Evolutionary conservation across 1,140 invertebrate genomes (phyloP), one percentile per base, ranked within the genome.

Genomic region (Mercenaria mercenaria): DNA sequence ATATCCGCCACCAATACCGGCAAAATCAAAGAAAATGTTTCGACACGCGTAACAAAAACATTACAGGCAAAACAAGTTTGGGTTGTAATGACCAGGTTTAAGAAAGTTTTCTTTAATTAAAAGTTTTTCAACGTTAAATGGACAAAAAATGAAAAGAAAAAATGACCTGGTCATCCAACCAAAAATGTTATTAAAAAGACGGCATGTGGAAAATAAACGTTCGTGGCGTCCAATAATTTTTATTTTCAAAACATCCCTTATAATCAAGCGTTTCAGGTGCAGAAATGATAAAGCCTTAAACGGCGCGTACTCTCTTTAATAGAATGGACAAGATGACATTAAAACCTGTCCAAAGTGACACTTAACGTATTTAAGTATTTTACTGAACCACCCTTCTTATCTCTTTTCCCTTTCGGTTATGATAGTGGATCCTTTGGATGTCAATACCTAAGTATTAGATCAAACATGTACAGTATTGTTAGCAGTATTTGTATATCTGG

Each of bases 391-490:
- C 34, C 4, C 3, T 37, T 15, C 29, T 72, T 72, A 72, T 72
- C 67, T 32, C 37, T 1, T 37, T 72, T 15, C 34, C 37, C 4
- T 72, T 72, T 10, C 26, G 6, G 8, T 29, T 72, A 20, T 39
- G 34, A 72, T 72, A 64, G 39, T 39, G 67, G 39, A 72, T 72
- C 18, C 67, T 39, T 39, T 18, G 6, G 67, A 72, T 39, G 34
- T 72, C 2, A 72, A 39, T 72, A 72, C 8, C 34, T 72, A 47
- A 72, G 23, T 39, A 39, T 26, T 72, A 39, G 67, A 29, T 18
- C 67, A 72, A 72, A 72, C 34, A 72, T 41, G 34, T 72, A 72
- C 67, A 72, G n/a, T 72, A 39, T 72, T 41, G 34, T 37, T 41
- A 72, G 67, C 37, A 72, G 23, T 72, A 39, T 72, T 72, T 72